A percentile compares a stretch with the other conserved stretches of the same genome.
phyloP scores from a whole-genome alignment of 1,140 invertebrate species.

The Metopolophium dirhodum region DNA sequence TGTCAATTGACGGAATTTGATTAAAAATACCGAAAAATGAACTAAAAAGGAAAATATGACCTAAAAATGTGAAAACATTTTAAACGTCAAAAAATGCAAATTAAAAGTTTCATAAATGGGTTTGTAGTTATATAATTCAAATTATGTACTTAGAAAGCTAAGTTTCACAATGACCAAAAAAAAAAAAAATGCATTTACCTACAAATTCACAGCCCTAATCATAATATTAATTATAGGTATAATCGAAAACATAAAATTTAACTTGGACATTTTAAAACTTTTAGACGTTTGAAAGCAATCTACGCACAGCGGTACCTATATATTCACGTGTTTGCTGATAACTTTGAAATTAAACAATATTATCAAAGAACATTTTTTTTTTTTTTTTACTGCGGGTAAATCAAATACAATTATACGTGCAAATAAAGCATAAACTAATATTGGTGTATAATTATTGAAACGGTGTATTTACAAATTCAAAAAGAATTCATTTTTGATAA shows the following conservation, averaged over 20 bases:
- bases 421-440: neutral
- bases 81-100: too few relatives aligned
- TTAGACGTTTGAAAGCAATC: neutral
- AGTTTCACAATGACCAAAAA: too few relatives aligned
- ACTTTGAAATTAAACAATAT: neutral
- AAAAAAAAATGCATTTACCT: too few relatives aligned
- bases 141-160: too few relatives aligned
- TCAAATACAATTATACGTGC: neutral
- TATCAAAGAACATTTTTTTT: neutral
- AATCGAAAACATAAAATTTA: neutral
- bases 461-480: neutral
- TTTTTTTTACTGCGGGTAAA: neutral
- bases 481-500: neutral
- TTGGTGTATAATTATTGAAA: slow-evolving; percentile 2
- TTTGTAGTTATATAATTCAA: too few relatives aligned
- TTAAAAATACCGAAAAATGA: too few relatives aligned
- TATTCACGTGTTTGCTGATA: neutral
- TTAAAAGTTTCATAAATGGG: too few relatives aligned
- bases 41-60: too few relatives aligned
- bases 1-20: too few relatives aligned
- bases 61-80: too few relatives aligned
- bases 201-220: too few relatives aligned
- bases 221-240: too few relatives aligned
- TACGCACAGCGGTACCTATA: neutral
- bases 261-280: neutral